Evolutionary conservation across 2,888 invertebrate genomes (phyloP).

Genomic region (Taenaris catops): DNA sequence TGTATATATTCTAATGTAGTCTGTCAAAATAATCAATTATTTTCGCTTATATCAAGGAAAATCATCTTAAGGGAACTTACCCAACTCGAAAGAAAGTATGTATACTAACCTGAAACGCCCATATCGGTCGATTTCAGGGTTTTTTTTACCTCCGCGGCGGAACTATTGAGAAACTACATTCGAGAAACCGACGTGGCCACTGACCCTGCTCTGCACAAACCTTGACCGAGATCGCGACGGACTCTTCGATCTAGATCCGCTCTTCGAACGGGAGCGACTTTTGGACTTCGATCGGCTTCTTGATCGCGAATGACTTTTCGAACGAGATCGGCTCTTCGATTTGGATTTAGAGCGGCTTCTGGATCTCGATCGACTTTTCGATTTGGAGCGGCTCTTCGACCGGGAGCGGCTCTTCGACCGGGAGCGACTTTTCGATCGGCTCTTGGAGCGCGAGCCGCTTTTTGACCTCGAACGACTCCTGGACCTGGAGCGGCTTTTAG

Average conservation of each 20-base stretch:
- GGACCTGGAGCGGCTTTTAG: constrained; percentile 39
- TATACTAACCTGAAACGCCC: too few relatives aligned
- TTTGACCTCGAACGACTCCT: constrained; percentile 46
- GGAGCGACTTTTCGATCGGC: constrained; percentile 35
- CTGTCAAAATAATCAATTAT: too few relatives aligned
- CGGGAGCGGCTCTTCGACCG: constrained; percentile 44
- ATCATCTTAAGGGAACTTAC: too few relatives aligned
- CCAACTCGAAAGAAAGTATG: too few relatives aligned
- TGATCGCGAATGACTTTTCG: constrained; percentile 41
- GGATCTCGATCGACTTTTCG: constrained; percentile 42
- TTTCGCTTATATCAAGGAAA: too few relatives aligned
- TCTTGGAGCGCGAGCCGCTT: constrained; percentile 33
- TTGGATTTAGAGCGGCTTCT: constrained; percentile 52
- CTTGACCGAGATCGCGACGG: constrained; percentile 47
- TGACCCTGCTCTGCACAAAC: too few relatives aligned
- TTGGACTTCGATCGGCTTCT: constrained; percentile 50
- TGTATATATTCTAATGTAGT: too few relatives aligned
- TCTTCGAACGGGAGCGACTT: constrained; percentile 33
- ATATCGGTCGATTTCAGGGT: too few relatives aligned
- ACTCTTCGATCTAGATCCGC: constrained; percentile 44
- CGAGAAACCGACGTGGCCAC: too few relatives aligned
- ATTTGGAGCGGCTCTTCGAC: constrained; percentile 47
- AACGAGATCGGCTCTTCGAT: constrained; percentile 43
- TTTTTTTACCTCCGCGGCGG: too few relatives aligned
- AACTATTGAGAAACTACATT: too few relatives aligned